Percentiles rank a stretch among this genome's conserved stretches.
Conservation (phyloP, 2,797 vertebrate species). For the Cephalopachus bancanus region DNA sequence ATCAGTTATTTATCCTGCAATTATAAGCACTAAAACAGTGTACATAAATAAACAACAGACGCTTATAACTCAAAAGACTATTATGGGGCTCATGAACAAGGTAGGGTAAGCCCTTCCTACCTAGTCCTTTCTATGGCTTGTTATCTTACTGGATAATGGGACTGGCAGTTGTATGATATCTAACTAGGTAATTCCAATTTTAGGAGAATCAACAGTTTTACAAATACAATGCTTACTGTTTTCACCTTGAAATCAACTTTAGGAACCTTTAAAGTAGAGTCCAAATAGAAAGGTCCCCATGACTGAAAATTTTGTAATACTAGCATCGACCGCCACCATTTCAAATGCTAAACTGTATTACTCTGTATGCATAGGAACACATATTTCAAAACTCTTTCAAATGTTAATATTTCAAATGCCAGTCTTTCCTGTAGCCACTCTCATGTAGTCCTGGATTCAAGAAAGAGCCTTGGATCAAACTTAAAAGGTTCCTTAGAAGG, state of each 20-base stretch:
- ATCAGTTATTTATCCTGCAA: neutral
- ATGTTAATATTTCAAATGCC: neutral
- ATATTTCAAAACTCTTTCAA: neutral
- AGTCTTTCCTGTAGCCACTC: neutral
- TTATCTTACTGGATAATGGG: neutral
- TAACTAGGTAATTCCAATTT: neutral
- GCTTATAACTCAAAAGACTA: neutral
- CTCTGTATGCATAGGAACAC: neutral
- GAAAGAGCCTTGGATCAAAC: neutral
- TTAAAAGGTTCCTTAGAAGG: neutral
- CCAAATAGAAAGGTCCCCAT: neutral
- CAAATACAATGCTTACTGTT: conserved; percentile 1
- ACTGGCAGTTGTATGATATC: neutral
- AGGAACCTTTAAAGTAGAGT: neutral
- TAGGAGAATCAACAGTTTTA: neutral
- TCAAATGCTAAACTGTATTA: neutral
- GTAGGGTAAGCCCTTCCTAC: neutral
- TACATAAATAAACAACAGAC: neutral
- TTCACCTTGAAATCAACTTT: neutral
- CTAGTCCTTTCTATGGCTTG: neutral
- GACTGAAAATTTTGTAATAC: neutral
- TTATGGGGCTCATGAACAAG: neutral
- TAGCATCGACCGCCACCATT: neutral
- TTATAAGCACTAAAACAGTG: neutral
- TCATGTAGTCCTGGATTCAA: neutral